Evolutionary conservation across 2,113 vertebrate genomes (phyloP).

Genomic region (Micronycteris hirsuta): DNA sequence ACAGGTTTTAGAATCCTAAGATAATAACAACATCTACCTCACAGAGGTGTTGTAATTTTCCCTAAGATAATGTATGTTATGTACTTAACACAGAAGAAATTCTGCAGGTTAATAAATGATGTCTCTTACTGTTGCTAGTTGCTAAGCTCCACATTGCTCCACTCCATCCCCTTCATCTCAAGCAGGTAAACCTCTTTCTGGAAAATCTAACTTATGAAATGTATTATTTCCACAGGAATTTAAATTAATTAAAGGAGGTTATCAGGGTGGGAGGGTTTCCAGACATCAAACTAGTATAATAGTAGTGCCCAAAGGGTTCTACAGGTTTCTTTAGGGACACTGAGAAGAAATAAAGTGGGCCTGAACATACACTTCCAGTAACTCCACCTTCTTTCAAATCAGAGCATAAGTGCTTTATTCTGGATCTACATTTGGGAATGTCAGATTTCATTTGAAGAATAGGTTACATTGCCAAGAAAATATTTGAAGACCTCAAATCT

Average conservation of each 20-base stretch:
- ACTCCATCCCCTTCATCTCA: background rate
- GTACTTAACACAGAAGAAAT: background rate
- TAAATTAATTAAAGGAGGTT: background rate
- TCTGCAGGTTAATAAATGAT: background rate
- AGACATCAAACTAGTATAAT: background rate
- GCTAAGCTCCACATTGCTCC: background rate
- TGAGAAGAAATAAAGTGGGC: background rate
- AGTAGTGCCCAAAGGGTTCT: background rate
- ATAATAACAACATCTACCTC: background rate
- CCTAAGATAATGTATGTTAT: background rate
- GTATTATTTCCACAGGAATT: background rate
- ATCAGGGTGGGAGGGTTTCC: background rate
- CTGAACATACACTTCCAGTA: background rate
- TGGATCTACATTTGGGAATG: background rate
- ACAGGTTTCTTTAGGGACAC: background rate
- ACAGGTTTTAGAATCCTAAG: background rate
- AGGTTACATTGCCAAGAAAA: background rate
- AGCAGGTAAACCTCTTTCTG: background rate
- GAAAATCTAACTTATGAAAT: background rate
- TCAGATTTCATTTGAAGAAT: conserved; percentile 34
- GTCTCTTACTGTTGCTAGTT: background rate
- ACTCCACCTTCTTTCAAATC: background rate
- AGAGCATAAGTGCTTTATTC: background rate
- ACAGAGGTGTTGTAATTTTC: background rate
- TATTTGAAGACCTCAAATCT: background rate